Evolutionary conservation across 2,797 vertebrate species (phyloP).

Genomic region (Sebastes nivosus): DNA sequence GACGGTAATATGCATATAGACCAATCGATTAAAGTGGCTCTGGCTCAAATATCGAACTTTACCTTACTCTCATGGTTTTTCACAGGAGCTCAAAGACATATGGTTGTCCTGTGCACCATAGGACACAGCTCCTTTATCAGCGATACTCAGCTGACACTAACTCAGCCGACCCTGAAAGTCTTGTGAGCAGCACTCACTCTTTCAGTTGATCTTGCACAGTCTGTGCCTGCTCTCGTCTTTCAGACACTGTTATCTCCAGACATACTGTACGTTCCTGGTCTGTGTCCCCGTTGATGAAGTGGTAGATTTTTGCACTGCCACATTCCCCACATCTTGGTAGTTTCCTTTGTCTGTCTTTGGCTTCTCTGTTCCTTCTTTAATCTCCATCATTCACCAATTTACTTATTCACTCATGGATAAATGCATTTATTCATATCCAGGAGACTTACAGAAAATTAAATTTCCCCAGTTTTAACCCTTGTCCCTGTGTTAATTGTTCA

Average conservation of each 20-base stretch:
- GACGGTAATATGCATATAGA: neutral
- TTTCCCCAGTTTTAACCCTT: neutral
- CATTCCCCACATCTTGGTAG: neutral
- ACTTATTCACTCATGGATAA: neutral
- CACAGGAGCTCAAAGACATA: neutral
- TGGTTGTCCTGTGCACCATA: neutral
- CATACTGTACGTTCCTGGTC: neutral
- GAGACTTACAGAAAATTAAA: neutral
- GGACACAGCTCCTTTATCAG: slow-evolving; percentile 44
- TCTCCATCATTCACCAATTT: neutral
- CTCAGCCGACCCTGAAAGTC: slow-evolving; percentile 1
- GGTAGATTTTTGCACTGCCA: neutral
- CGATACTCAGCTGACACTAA: slow-evolving; percentile 28
- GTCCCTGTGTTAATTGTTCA: neutral
- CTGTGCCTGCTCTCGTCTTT: neutral
- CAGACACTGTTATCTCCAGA: neutral
- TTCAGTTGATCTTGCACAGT: neutral
- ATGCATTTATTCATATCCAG: neutral
- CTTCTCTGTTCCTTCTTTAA: neutral
- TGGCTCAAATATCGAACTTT: neutral
- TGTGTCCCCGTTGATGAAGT: neutral
- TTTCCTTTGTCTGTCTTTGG: neutral
- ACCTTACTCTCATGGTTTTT: neutral
- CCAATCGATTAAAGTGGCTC: neutral
- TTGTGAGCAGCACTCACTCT: slow-evolving; percentile 24